These are phyloP conservation scores for Hybognathus amarus DNA, from an alignment of 2,797 vertebrate genomes.

Conservation along the genomic window DNA sequence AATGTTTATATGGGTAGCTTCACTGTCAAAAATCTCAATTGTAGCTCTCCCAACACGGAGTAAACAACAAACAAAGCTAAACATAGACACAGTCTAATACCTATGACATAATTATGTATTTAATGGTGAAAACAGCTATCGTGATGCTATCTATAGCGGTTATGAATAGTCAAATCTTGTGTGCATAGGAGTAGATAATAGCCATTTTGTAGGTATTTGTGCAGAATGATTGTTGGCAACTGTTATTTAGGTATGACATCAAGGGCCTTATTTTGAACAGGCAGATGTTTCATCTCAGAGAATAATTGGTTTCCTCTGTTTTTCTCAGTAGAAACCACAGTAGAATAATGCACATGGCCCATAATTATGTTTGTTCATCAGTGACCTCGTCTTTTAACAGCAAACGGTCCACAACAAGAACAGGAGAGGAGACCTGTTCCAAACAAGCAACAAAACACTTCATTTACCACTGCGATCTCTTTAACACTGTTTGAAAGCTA, in stretches of 20 bases:
- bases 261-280: constrained; percentile 60
- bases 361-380: constrained; percentile 68
- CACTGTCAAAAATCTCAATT: not conserved
- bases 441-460: constrained; percentile 68
- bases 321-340: constrained; percentile 69
- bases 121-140: constrained; percentile 20
- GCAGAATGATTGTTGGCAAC: constrained; percentile 66
- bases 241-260: constrained; percentile 72
- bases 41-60: not conserved
- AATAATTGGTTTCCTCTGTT: constrained; percentile 55
- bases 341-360: constrained; percentile 67
- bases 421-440: constrained; percentile 16
- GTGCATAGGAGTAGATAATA: constrained; percentile 22
- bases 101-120: constrained; percentile 18
- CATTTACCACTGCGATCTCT: not conserved
- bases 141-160: constrained; percentile 8
- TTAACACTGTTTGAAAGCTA: not conserved
- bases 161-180: constrained; percentile 15
- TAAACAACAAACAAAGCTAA: constrained; percentile 30
- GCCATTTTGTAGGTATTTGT: constrained; percentile 31
- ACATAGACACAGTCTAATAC: constrained; percentile 30
- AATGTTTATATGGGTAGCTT: not conserved
- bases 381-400: constrained; percentile 65
- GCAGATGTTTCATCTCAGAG: constrained; percentile 46
- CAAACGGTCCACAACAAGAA: constrained; percentile 56